Percentiles rank a stretch among this genome's conserved stretches.
phyloP scores from a whole-genome alignment of 2,113 vertebrate species.

The Ptilorrhoa leucosticta region DNA sequence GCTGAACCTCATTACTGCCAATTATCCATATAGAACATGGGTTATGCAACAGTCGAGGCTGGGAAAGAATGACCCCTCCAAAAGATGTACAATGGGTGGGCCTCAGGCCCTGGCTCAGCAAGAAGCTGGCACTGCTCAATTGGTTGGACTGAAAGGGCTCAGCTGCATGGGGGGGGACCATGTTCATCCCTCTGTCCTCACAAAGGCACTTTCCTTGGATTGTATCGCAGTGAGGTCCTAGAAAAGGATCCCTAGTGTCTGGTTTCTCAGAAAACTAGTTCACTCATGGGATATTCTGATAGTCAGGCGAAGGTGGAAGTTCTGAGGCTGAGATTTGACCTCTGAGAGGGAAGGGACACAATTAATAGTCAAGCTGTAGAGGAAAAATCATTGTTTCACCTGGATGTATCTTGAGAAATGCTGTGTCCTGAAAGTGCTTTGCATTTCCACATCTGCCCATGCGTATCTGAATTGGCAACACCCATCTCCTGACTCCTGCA shows the following conservation, averaged over 20 bases:
- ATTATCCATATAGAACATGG: conserved; percentile 19
- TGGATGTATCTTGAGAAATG: background rate
- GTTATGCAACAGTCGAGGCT: conserved; percentile 3
- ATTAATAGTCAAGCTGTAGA: background rate
- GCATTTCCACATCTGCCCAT: background rate
- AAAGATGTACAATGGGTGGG: conserved; percentile 18
- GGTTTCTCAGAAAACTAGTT: background rate
- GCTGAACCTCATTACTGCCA: conserved; percentile 50
- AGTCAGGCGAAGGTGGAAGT: background rate
- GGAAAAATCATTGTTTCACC: background rate
- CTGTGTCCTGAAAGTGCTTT: background rate
- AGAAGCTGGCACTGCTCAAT: background rate
- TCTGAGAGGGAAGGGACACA: background rate
- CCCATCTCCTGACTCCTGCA: background rate
- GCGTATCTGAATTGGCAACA: background rate
- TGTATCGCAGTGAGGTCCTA: background rate
- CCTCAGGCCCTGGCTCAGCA: conserved; percentile 3
- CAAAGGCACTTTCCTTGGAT: background rate
- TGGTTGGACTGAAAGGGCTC: background rate
- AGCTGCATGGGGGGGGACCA: background rate
- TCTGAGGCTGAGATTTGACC: background rate
- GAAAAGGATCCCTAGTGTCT: background rate
- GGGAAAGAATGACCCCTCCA: conserved; percentile 10
- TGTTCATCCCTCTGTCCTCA: background rate
- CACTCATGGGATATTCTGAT: background rate